Base-by-base conservation (phyloP, 2,888 invertebrate species). In the Lobophora halterata region DNA sequence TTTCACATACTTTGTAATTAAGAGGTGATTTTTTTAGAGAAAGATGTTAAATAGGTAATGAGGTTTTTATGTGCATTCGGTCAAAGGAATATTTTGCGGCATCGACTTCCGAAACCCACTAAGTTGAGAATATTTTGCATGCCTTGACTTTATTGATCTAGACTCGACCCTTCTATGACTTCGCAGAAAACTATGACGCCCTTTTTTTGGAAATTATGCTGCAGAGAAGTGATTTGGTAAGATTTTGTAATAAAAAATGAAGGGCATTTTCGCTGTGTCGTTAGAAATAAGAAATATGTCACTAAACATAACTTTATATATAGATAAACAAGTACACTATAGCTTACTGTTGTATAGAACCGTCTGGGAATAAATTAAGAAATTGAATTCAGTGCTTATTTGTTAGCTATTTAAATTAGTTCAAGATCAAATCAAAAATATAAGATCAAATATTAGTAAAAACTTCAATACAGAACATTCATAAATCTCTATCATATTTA, bases 91-190 rank as follows among this genome's bases (percentile, higher is more conserved):
- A 61, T 48, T 59, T 52, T 34, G 27, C 43, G 39, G 46, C 39
- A 25, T 39, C 24, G 42, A 42, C 36, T 33, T 43, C 39, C 44
- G 70, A 74, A 72, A 55, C 70, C 72, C 51, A 62, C 24, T 38
- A 73, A 69, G 68, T 68, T 60, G 39, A 47, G 49, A 61, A 70
- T 67, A 64, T 69, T 67, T 67, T 47, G 57, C 66, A 59, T 65
- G 45, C 55, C 50, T 55, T 55, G 32, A 52, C 57, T 44, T 52
- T 43, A 61, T 61, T 52, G 58, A 65, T 61, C 58, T 47, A 49
- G 59, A 61, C 58, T 48, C 49, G 58, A 62, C 59, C 60, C 54
- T 36, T 62, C 57, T 50, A 64, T 61, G 55, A 60, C 55, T 65
- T 64, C 57, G 36, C 54, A 58, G 52, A 64, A 65, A 52, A 43